Evolutionary conservation across 2,888 invertebrate genomes (phyloP).

Genomic region (Anorthoa munda): DNA sequence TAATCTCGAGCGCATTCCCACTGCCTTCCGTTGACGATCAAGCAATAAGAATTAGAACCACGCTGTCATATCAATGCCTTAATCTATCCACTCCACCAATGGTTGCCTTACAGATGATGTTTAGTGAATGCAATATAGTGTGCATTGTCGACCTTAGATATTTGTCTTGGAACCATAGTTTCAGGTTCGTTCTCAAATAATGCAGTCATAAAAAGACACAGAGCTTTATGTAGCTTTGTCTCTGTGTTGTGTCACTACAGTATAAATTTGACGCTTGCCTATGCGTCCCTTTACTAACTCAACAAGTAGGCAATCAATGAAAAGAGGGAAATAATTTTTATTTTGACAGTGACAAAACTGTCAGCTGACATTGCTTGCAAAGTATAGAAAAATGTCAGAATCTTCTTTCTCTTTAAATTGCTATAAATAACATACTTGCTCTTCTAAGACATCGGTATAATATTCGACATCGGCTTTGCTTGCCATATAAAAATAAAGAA

Average conservation of each 20-base stretch:
- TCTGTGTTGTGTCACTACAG: too few relatives aligned
- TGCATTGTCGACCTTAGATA: slow-evolving; percentile 40
- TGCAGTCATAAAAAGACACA: too few relatives aligned
- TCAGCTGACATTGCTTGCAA: too few relatives aligned
- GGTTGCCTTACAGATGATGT: slow-evolving; percentile 83
- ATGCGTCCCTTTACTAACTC: not conserved
- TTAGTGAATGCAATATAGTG: slow-evolving; percentile 56
- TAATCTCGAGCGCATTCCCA: slow-evolving; percentile 41
- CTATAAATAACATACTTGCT: too few relatives aligned
- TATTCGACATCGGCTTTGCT: too few relatives aligned
- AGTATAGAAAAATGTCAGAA: too few relatives aligned
- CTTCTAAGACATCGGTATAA: too few relatives aligned
- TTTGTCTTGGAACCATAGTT: not conserved
- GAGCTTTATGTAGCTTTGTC: too few relatives aligned
- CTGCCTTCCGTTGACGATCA: slow-evolving; percentile 60
- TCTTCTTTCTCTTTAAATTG: too few relatives aligned
- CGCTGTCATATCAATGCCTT: slow-evolving; percentile 78
- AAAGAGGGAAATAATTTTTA: too few relatives aligned
- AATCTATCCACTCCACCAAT: slow-evolving; percentile 82
- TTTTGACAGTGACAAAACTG: too few relatives aligned
- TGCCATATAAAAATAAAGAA: not conserved
- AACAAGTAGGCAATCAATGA: not conserved
- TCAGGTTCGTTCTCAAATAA: too few relatives aligned
- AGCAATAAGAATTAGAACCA: slow-evolving; percentile 67
- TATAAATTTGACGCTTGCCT: not conserved